Percentiles rank a stretch among this genome's conserved stretches.
Evolutionary conservation across 1,140 invertebrate species (phyloP).

Genomic region (Drosophila athabasca): DNA sequence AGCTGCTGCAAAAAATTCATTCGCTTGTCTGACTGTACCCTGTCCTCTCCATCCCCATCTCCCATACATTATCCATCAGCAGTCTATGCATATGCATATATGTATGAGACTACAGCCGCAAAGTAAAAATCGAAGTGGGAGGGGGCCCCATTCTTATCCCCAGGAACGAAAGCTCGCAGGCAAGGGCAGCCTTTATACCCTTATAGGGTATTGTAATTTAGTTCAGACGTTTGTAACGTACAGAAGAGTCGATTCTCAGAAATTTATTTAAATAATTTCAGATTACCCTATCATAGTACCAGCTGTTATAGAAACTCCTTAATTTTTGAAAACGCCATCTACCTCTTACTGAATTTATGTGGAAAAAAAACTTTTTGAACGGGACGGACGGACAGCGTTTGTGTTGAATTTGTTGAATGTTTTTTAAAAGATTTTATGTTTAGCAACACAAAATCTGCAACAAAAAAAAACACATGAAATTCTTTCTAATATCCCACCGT

Average conservation of each 20-base stretch:
- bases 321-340: no score
- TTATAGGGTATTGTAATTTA: no score
- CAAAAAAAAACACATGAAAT: not conserved
- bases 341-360: constrained; percentile 3
- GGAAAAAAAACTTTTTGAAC: no score
- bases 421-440: constrained; percentile 59
- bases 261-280: no score
- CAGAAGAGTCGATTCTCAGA: no score
- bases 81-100: constrained; percentile 57
- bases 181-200: constrained; percentile 23
- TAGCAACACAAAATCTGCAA: constrained; percentile 10
- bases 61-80: constrained; percentile 14
- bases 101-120: constrained; percentile 49
- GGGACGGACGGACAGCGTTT: no score
- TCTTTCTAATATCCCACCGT: not conserved
- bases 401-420: no score
- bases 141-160: not conserved
- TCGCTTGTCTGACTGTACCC: constrained; percentile 28
- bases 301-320: no score
- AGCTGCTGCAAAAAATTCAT: constrained; percentile 68
- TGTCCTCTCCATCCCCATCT: constrained; percentile 2
- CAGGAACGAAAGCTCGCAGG: constrained; percentile 28
- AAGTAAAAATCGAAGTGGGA: no score
- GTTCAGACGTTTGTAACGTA: no score
- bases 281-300: no score